These are phyloP conservation scores for Drosophila persimilis DNA, from an alignment of 1,140 invertebrate species.

Conservation along the genomic window DNA sequence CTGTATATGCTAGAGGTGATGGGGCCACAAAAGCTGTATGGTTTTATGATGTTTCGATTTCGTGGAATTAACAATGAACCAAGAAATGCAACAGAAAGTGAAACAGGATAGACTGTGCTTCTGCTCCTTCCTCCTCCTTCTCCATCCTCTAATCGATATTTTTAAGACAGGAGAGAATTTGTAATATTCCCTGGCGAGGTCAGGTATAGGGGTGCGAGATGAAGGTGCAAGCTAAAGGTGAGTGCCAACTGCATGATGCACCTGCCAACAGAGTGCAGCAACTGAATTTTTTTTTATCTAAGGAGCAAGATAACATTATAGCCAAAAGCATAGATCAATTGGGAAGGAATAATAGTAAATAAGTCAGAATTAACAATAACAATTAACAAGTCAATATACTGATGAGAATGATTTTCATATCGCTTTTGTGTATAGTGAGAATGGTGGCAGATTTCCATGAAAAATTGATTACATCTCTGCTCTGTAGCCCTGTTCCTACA, in stretches of 20 bases:
- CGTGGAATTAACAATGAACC: conserved; percentile 66
- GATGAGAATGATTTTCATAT: too few species aligned
- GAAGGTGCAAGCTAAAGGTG: background rate
- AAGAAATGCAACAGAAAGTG: conserved; percentile 17
- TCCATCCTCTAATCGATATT: conserved; percentile 21
- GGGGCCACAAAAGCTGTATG: conserved; percentile 41
- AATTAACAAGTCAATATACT: too few species aligned
- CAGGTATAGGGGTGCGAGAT: background rate
- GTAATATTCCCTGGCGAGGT: conserved; percentile 42
- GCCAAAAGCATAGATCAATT: background rate
- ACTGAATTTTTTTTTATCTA: conserved; percentile 16
- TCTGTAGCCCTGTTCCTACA: background rate
- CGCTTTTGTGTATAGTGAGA: too few species aligned
- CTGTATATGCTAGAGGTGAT: conserved; percentile 8
- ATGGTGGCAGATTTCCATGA: background rate
- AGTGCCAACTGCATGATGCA: conserved; percentile 38
- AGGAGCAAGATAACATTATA: background rate
- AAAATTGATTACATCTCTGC: conserved; percentile 3
- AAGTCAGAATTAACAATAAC: too few species aligned
- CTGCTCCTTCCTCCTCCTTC: too few species aligned
- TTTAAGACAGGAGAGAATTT: conserved; percentile 29
- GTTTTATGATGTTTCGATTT: conserved; percentile 69
- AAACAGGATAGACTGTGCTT: background rate
- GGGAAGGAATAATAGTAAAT: too few species aligned
- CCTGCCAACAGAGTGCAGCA: conserved; percentile 28